phyloP scores from a whole-genome alignment of 2,113 vertebrate genomes.

The Odobenus rosmarus region DNA sequence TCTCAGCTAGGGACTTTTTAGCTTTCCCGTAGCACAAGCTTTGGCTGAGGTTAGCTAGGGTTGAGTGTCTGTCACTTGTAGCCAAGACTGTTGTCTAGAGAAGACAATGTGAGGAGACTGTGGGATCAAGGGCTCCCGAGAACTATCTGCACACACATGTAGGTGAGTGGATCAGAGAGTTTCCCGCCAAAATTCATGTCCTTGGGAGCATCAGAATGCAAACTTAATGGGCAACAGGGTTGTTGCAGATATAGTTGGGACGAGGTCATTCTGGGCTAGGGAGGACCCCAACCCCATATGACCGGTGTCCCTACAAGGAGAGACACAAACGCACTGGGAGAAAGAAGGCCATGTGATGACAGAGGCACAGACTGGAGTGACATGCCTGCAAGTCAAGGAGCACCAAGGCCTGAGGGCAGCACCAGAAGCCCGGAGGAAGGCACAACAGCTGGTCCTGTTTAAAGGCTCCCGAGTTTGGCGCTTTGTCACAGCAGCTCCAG shows the following conservation, averaged over 20 bases:
- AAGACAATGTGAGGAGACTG: background rate
- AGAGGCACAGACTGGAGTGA: background rate
- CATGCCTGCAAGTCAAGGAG: accelerated
- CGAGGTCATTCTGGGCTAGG: background rate
- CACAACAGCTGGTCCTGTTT: background rate
- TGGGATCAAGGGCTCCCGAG: background rate
- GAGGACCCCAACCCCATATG: background rate
- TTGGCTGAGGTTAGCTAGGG: background rate
- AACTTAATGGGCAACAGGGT: background rate
- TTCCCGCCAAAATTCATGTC: background rate
- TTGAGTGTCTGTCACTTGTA: background rate
- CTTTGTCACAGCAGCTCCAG: background rate
- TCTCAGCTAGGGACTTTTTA: background rate
- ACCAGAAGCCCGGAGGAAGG: background rate
- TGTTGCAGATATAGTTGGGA: background rate
- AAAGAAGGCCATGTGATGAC: background rate
- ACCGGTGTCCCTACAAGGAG: too few species aligned
- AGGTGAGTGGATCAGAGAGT: background rate
- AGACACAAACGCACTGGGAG: background rate
- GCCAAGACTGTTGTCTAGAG: background rate
- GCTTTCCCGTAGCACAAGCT: background rate
- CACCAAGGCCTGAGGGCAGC: background rate
- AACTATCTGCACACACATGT: background rate
- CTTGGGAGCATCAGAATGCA: background rate
- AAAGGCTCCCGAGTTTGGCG: background rate